phyloP scores from a whole-genome alignment of 2,888 invertebrate genomes.

The Brenthis hecate region DNA sequence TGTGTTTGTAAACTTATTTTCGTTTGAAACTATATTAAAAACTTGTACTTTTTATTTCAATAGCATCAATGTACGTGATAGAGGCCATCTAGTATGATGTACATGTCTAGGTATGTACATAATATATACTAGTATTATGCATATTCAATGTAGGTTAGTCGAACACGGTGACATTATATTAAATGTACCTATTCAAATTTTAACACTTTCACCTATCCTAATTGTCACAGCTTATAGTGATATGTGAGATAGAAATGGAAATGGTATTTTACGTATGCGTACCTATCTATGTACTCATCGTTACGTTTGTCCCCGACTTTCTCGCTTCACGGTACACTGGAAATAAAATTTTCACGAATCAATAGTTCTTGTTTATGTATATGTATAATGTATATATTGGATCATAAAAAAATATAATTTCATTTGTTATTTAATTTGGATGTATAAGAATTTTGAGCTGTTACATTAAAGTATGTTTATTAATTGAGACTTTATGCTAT shows the following conservation, averaged over 20 bases:
- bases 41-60: no score
- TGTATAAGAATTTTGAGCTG: no score
- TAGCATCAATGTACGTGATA: no score
- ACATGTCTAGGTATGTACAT: no score
- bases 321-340: slow-evolving; percentile 64
- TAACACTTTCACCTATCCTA: slow-evolving; percentile 26
- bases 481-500: no score
- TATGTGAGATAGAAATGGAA: slow-evolving; percentile 61
- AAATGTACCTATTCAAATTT: slow-evolving; percentile 20
- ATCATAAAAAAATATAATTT: not conserved
- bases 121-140: no score
- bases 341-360: slow-evolving; percentile 53
- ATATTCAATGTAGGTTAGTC: no score
- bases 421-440: no score
- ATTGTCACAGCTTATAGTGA: slow-evolving; percentile 17
- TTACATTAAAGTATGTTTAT: no score
- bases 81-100: no score
- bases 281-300: slow-evolving; percentile 54
- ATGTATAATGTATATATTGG: slow-evolving; percentile 8
- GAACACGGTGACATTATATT: not conserved
- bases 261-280: slow-evolving; percentile 52
- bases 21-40: no score
- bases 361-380: slow-evolving; percentile 51
- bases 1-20: no score
- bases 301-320: slow-evolving; percentile 59